Percentiles rank a stretch among this genome's conserved stretches.
Evolutionary conservation across 23 tunicate species (phyloP).

Genomic region (Aplidium turbinatum): DNA sequence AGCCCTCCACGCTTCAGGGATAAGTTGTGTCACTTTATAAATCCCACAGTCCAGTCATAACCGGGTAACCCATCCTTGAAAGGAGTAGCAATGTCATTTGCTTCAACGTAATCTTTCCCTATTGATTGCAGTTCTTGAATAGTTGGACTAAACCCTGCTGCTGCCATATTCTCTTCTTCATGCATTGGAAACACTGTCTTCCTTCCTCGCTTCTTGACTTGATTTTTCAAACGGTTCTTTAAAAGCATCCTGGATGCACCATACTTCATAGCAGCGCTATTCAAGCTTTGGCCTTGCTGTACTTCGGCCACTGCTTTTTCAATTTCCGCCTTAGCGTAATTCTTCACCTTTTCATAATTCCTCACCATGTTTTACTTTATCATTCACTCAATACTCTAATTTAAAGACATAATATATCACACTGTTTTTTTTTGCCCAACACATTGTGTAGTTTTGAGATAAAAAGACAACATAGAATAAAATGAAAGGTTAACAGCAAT

Average conservation of each 20-base stretch:
- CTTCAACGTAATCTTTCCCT: not conserved
- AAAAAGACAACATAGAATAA: no score
- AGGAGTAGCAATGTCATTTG: constrained; percentile 14
- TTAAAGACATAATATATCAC: not conserved
- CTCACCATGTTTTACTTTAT: constrained; percentile 1
- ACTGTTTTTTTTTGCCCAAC: no score
- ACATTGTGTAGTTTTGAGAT: no score
- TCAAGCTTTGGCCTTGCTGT: constrained; percentile 8
- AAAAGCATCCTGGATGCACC: constrained; percentile 3
- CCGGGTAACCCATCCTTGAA: constrained; percentile 1
- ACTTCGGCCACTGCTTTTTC: constrained; percentile 8
- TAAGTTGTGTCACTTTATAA: not conserved
- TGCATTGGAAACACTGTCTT: constrained; percentile 7
- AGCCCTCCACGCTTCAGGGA: constrained; percentile 8
- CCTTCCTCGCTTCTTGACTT: constrained; percentile 1
- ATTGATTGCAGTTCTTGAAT: not conserved
- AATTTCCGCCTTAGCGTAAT: not conserved
- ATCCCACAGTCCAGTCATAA: constrained; percentile 7
- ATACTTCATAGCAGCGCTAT: not conserved
- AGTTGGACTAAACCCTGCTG: constrained; percentile 12
- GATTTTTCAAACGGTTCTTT: constrained; percentile 4
- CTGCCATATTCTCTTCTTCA: constrained; percentile 1
- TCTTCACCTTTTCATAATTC: not conserved
- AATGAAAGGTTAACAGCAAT: no score
- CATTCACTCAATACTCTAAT: constrained; percentile 6